Conservation (phyloP, 1,140 invertebrate species). For the Orius insidiosus region DNA sequence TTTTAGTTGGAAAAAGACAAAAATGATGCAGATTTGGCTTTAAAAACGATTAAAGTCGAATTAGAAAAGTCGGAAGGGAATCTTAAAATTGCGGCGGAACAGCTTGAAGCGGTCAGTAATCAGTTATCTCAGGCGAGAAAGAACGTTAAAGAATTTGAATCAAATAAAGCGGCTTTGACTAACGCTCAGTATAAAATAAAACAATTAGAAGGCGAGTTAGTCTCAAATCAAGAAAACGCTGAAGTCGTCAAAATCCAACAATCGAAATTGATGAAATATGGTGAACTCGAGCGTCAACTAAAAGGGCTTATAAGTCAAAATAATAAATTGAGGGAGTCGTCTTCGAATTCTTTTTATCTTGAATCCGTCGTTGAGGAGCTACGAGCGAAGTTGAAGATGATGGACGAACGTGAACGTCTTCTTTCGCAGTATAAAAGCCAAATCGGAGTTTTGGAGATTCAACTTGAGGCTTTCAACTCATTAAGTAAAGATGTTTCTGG, state of each 20-base stretch:
- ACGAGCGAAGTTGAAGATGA: not conserved
- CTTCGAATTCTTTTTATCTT: constrained; percentile 16
- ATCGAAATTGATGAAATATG: constrained; percentile 16
- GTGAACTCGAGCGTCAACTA: constrained; percentile 18
- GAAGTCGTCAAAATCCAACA: constrained; percentile 17
- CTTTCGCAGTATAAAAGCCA: constrained; percentile 12
- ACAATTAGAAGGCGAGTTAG: constrained; percentile 18
- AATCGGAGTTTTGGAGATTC: constrained; percentile 7
- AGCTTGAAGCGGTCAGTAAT: constrained; percentile 10
- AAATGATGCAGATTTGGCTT: no score
- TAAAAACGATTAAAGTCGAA: no score
- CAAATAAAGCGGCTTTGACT: constrained; percentile 9
- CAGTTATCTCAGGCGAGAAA: constrained; percentile 15
- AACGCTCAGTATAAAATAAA: constrained; percentile 13
- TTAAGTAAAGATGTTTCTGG: constrained; percentile 12
- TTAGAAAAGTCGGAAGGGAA: no score
- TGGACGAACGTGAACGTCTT: constrained; percentile 15
- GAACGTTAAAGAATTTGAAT: constrained; percentile 16
- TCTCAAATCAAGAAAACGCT: constrained; percentile 13
- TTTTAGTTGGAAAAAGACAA: no score
- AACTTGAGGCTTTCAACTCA: constrained; percentile 15
- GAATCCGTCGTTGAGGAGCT: constrained; percentile 18
- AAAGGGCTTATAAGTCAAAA: constrained; percentile 16
- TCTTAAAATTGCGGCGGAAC: not conserved
- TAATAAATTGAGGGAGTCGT: constrained; percentile 16